These are phyloP conservation scores for Drosophila quadrilineata DNA, from an alignment of 1,140 invertebrate species.

Conservation along the genomic window DNA sequence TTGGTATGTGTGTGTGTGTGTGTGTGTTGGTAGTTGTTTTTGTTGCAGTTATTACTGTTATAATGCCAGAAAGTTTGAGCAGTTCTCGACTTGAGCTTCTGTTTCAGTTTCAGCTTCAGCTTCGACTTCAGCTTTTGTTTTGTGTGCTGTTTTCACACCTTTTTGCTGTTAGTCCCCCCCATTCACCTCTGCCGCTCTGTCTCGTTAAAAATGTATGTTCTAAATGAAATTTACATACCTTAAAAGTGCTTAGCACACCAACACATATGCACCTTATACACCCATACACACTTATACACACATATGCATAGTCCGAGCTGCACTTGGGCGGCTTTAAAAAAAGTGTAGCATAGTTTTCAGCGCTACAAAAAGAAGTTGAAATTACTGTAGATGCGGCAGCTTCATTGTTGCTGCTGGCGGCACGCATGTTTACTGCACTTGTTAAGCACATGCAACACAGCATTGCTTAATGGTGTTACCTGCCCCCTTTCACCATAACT, in stretches of 20 bases:
- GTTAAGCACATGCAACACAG: constrained; percentile 2
- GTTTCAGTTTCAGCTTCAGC: too few relatives aligned
- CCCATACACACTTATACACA: constrained; percentile 21
- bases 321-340: constrained; percentile 50
- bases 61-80: constrained; percentile 40
- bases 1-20: neutral
- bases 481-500: neutral
- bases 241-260: constrained; percentile 61
- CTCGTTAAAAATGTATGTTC: constrained; percentile 25
- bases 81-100: constrained; percentile 30
- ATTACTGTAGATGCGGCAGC: neutral
- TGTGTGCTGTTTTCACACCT: constrained; percentile 27
- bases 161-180: too few relatives aligned
- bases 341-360: constrained; percentile 62
- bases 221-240: constrained; percentile 63
- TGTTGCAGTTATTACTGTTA: constrained; percentile 42
- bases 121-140: too few relatives aligned
- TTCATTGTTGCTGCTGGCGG: constrained; percentile 13
- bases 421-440: constrained; percentile 20
- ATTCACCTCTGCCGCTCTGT: too few relatives aligned
- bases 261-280: constrained; percentile 13
- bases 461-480: neutral
- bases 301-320: constrained; percentile 15
- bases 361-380: constrained; percentile 2
- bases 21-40: constrained; percentile 11